Conservation (phyloP, 2,113 vertebrate species). For the Pomatostomus ruficeps region DNA sequence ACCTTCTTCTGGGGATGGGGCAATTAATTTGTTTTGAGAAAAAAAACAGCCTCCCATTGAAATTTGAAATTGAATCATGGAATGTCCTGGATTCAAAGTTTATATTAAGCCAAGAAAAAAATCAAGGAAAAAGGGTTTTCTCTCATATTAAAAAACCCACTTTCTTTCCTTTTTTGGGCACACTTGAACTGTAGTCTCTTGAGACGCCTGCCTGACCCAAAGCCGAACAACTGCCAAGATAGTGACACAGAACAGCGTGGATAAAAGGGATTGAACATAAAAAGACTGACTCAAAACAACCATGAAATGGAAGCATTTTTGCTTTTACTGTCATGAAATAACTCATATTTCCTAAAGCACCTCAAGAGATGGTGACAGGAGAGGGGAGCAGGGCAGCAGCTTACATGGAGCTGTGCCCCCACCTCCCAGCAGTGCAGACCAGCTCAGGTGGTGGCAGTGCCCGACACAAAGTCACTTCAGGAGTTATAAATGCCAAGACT, state of each 20-base stretch:
- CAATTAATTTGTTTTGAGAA: neutral
- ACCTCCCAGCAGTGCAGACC: neutral
- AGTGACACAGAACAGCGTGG: conserved; percentile 39
- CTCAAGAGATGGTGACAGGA: conserved; percentile 13
- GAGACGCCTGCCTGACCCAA: conserved; percentile 16
- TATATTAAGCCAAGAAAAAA: neutral
- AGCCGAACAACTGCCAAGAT: conserved; percentile 43
- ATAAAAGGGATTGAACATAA: conserved; percentile 55
- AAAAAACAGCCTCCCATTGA: neutral
- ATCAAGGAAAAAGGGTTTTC: neutral
- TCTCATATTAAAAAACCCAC: neutral
- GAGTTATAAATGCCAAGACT: neutral
- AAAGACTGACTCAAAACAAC: conserved; percentile 53
- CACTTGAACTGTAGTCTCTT: neutral
- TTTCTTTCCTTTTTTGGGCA: neutral
- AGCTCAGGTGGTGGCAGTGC: neutral
- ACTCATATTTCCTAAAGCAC: conserved; percentile 4
- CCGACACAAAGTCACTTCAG: neutral
- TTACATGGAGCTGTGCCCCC: neutral
- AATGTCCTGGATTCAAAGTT: neutral
- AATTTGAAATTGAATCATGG: neutral
- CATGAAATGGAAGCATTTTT: conserved; percentile 47
- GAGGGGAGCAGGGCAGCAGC: neutral
- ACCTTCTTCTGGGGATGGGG: neutral
- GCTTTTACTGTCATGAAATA: conserved; percentile 36